These are phyloP conservation scores for Tortricodes alternella DNA, from an alignment of 2,888 invertebrate species.

Conservation along the genomic window DNA sequence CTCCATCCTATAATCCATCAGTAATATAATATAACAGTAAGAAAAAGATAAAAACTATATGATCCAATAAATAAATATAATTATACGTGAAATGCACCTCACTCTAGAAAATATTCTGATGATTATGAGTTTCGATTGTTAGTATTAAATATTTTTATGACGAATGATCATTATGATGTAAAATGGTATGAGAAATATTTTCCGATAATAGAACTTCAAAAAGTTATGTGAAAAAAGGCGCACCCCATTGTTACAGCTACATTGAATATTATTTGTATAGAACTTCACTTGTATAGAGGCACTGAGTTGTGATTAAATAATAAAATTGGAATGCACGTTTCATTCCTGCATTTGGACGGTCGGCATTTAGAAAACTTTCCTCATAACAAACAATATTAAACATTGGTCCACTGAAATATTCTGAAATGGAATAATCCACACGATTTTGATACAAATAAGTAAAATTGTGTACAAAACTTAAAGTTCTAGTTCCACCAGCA, in stretches of 20 bases:
- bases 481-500: slow-evolving; percentile 12
- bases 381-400: neutral
- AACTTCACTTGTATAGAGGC: neutral
- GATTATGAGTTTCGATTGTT: too few relatives aligned
- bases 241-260: slow-evolving; percentile 12
- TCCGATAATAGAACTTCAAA: too few relatives aligned
- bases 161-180: too few relatives aligned
- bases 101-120: too few relatives aligned
- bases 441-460: neutral
- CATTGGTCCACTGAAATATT: neutral
- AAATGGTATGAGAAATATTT: too few relatives aligned
- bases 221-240: too few relatives aligned
- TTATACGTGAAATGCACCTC: too few relatives aligned
- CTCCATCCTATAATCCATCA: too few relatives aligned
- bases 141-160: too few relatives aligned
- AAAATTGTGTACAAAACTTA: slow-evolving; percentile 23
- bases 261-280: slow-evolving; percentile 3
- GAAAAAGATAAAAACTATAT: too few relatives aligned
- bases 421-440: slow-evolving; percentile 2
- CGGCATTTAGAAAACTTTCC: slow-evolving; percentile 1
- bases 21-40: too few relatives aligned
- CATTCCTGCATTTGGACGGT: neutral
- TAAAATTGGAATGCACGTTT: neutral
- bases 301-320: slow-evolving; percentile 6
- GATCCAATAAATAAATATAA: too few relatives aligned